Percentiles rank a stretch among this genome's conserved stretches.
phyloP scores from a whole-genome alignment of 2,888 invertebrate species.

The Hydraecia micacea region DNA sequence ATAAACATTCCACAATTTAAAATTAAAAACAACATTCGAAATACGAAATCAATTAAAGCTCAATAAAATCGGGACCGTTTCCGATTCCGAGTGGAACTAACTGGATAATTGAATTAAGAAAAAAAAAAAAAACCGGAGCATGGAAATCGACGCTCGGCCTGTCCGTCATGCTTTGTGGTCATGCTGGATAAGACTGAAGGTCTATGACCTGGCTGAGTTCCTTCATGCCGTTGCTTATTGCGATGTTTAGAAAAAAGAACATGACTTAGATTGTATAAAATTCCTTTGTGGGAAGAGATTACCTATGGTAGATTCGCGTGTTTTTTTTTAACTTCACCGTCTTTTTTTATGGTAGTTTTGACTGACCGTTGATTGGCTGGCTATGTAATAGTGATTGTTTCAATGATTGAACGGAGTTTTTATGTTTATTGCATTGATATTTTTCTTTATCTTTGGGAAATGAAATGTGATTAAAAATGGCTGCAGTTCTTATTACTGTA shows the following conservation, averaged over 20 bases:
- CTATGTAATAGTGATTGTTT: slow-evolving; percentile 29
- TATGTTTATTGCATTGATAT: slow-evolving; percentile 1
- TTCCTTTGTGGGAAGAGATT: slow-evolving; percentile 43
- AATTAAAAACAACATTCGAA: slow-evolving; percentile 31
- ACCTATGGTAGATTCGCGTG: slow-evolving; percentile 5
- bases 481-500: neutral
- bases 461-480: neutral
- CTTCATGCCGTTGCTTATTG: slow-evolving; percentile 50
- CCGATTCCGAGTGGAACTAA: slow-evolving; percentile 59
- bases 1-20: slow-evolving; percentile 37
- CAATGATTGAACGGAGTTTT: slow-evolving; percentile 8
- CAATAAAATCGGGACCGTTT: slow-evolving; percentile 63
- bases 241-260: slow-evolving; percentile 54
- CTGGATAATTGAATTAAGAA: slow-evolving; percentile 61
- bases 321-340: neutral
- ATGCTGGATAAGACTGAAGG: slow-evolving; percentile 60
- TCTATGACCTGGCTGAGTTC: slow-evolving; percentile 61
- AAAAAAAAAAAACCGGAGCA: slow-evolving; percentile 64
- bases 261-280: slow-evolving; percentile 51
- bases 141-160: slow-evolving; percentile 58
- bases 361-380: slow-evolving; percentile 9
- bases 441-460: neutral
- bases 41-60: slow-evolving; percentile 54
- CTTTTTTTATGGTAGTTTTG: neutral
- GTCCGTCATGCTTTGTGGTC: slow-evolving; percentile 63